Base-by-base conservation (phyloP, 2,113 vertebrate species). In the Engystomops pustulosus region DNA sequence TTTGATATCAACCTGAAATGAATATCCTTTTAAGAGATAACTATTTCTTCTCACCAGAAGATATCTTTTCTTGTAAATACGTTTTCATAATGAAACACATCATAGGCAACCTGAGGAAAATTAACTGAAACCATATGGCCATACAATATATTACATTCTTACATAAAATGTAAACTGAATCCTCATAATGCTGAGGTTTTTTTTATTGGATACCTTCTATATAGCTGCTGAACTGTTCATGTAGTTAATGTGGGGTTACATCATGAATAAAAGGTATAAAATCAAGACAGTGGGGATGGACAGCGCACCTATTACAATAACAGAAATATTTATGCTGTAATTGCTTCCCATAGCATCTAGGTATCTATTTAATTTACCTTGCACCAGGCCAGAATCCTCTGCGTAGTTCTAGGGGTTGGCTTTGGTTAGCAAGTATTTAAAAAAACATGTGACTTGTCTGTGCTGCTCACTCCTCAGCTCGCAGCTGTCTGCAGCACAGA, bases 121-220 rank as follows among this genome's bases (percentile, higher is more conserved):
- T 0, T 90, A 89, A 90, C 83, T 85, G 88, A 89, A 89, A 87
- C 85, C 89, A 92, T 87, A 92, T 89, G 88, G 87, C 87, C 87
- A 85, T 89, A 67, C 30, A 36, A 86, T 90, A 91, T 92, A 87
- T 32, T 27, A 88, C 47, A 18, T 45, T 20, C 8, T 2, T 77
- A 34, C 20, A 7, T 62, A 44, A 20, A 23, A 60, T 38, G 32
- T 87, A 89, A 91, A 88, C 87, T 85, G 83, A 89, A 86, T 90
- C 69, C 55, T 88, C 71, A 86, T 88, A 90, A 89, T 89, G 90
- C 79, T 87, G 85, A 90, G n/a, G n/a, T n/a, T n/a, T n/a, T n/a
- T n/a, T n/a, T n/a, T n/a, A n/a, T n/a, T n/a, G n/a, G n/a, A n/a
- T n/a, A n/a, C n/a, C n/a, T n/a, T n/a, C n/a, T n/a, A n/a, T n/a